phyloP scores from a whole-genome alignment of 1,140 invertebrate species.

The Limonius californicus region DNA sequence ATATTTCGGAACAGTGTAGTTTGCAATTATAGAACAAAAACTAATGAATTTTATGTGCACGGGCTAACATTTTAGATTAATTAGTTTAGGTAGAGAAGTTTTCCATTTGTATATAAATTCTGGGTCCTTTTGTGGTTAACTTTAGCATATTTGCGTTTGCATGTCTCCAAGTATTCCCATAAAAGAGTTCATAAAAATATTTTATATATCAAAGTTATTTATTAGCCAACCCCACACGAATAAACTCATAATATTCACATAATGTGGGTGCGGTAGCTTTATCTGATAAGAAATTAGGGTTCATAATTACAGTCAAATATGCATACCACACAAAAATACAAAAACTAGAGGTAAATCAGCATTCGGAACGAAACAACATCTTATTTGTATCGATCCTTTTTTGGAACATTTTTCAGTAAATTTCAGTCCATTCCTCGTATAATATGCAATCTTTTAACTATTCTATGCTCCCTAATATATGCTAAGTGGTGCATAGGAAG shows the following conservation, averaged over 20 bases:
- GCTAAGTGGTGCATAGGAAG: constrained; percentile 16
- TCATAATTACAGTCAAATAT: constrained; percentile 21
- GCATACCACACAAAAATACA: constrained; percentile 3
- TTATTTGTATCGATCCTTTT: background rate
- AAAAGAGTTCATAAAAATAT: constrained; percentile 27
- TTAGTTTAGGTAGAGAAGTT: background rate
- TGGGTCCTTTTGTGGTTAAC: background rate
- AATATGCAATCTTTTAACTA: constrained; percentile 6
- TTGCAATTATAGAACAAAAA: too few relatives aligned
- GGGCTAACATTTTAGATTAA: too few relatives aligned
- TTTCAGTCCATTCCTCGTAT: background rate
- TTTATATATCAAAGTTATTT: constrained; percentile 25
- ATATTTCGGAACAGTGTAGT: too few relatives aligned
- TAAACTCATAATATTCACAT: constrained; percentile 13
- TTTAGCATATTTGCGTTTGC: constrained; percentile 12
- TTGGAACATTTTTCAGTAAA: background rate
- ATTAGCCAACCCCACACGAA: constrained; percentile 19
- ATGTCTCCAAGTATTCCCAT: constrained; percentile 24
- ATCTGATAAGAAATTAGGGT: constrained; percentile 24
- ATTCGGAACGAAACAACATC: background rate
- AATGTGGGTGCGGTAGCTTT: constrained; percentile 15
- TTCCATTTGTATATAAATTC: constrained; percentile 6
- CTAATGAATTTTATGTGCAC: too few relatives aligned
- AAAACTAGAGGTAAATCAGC: background rate
- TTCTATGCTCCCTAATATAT: constrained; percentile 15